Base-by-base conservation (phyloP, 2,797 vertebrate species). In the Lemur catta region DNA sequence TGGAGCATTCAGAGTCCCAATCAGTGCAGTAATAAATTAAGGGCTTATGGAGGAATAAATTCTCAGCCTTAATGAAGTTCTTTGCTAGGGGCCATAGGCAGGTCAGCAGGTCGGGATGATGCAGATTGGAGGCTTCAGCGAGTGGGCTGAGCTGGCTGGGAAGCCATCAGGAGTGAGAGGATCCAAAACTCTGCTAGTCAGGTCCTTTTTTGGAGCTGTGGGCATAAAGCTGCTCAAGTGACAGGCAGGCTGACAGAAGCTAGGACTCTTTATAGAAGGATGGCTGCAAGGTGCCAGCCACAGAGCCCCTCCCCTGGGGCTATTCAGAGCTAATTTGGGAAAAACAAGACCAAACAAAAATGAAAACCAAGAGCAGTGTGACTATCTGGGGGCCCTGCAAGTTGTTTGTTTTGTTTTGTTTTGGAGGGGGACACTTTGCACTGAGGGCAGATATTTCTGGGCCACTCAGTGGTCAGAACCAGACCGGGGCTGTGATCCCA, bases 41-140 rank as follows among this genome's bases (percentile, higher is more conserved):
- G 94, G 97, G 95, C 97, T 97, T 98, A 95, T 95, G 87, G 94
- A 96, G 90, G 94, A 97, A 98, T 97, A 97, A 97, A 97, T 98
- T 97, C 93, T 96, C 4, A 0, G 92, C 81, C 88, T 97, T 97
- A 98, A 97, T 97, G 97, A 97, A 98, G 96, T 97, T 98, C 96
- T 97, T 98, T 94, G 97, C 97, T 97, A 97, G 97, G 95, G 97
- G 97, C 97, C 93, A 84, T 96, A 26, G 50, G 35, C 78, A 48
- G 95, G 95, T 96, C 96, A 97, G 91, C 91, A 92, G 94, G 97
- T 96, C 61, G 0, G 35, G 43, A 84, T 91, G 93, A 67, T 93
- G 48, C 89, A 91, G 86, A 95, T 96, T 84, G 80, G 91, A 95
- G 50, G 65, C 79, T 96, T 91, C 82, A 38, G 59, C 1, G 2